phyloP scores from a whole-genome alignment of 1,140 invertebrate species.

The Drosophila pachea region DNA sequence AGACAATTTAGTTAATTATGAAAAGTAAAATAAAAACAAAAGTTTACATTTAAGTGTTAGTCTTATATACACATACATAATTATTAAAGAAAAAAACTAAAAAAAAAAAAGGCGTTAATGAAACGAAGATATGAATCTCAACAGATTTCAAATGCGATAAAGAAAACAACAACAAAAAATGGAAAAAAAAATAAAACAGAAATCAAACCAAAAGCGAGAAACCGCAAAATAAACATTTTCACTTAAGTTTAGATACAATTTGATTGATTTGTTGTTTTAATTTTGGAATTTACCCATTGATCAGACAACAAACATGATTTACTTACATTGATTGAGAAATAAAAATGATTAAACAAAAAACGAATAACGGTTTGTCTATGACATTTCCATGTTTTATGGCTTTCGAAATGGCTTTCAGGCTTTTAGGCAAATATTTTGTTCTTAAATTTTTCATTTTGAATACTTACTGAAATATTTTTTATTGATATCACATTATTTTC shows the following conservation, averaged over 20 bases:
- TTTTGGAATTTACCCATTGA: slow-evolving; percentile 61
- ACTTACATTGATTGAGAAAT: slow-evolving; percentile 75
- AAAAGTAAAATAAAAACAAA: slow-evolving; percentile 45
- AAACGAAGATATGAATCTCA: slow-evolving; percentile 24
- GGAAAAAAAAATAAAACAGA: slow-evolving; percentile 27
- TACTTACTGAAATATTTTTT: too few species aligned
- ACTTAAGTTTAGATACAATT: slow-evolving; percentile 54
- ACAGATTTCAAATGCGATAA: slow-evolving; percentile 47
- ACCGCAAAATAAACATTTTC: slow-evolving; percentile 33
- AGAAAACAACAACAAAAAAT: slow-evolving; percentile 35
- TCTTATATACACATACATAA: slow-evolving; percentile 73
- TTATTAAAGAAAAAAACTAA: slow-evolving; percentile 47
- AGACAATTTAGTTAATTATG: slow-evolving; percentile 77
- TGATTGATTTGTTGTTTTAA: slow-evolving; percentile 43
- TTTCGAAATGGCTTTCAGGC: slow-evolving; percentile 44
- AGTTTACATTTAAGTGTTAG: slow-evolving; percentile 74
- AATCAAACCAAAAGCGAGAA: slow-evolving; percentile 38
- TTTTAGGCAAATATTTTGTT: neutral
- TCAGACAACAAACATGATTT: slow-evolving; percentile 69
- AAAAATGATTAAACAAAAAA: slow-evolving; percentile 76
- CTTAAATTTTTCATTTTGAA: neutral
- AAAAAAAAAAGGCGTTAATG: slow-evolving; percentile 47
- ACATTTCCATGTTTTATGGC: neutral
- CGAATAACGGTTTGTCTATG: neutral
- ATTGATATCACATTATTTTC: too few species aligned